Evolutionary conservation across 1,140 invertebrate genomes (phyloP).

Genomic region (Trichonephila clavata): DNA sequence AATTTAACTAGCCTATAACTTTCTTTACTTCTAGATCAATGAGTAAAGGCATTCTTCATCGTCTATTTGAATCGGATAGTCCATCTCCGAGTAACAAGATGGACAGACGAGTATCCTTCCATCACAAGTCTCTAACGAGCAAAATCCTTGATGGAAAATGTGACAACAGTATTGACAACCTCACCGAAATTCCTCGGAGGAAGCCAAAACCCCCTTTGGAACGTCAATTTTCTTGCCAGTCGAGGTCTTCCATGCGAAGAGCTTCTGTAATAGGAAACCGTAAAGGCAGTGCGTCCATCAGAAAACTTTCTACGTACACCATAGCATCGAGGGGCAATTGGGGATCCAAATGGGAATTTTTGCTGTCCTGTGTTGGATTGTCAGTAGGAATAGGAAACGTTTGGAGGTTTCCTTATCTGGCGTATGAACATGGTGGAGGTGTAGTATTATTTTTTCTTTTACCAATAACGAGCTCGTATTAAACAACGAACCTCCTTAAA

Average conservation of each 20-base stretch:
- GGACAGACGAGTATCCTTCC: conserved; percentile 71
- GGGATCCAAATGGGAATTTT: conserved; percentile 81
- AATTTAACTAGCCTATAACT: background rate
- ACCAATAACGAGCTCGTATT: too few species aligned
- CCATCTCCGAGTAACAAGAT: background rate
- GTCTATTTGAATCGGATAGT: background rate
- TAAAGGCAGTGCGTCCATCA: conserved; percentile 67
- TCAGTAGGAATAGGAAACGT: conserved; percentile 81
- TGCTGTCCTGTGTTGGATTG: conserved; percentile 81
- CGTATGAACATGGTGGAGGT: conserved; percentile 81
- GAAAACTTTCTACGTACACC: conserved; percentile 69
- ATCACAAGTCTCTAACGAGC: conserved; percentile 72
- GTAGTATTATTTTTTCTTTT: conserved; percentile 17
- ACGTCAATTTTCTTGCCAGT: background rate
- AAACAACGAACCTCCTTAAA: too few species aligned
- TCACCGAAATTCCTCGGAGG: background rate
- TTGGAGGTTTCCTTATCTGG: conserved; percentile 82
- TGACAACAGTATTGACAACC: conserved; percentile 13
- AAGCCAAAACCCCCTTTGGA: background rate
- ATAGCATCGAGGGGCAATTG: conserved; percentile 79
- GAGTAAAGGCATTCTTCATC: background rate
- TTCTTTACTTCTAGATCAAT: background rate
- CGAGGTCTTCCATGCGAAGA: conserved; percentile 62
- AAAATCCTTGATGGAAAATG: conserved; percentile 54
- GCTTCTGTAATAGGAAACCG: conserved; percentile 37